Evolutionary conservation across 53 echinoderm and acorn worm species (phyloP).

Genomic region (Paelopatides confundens): DNA sequence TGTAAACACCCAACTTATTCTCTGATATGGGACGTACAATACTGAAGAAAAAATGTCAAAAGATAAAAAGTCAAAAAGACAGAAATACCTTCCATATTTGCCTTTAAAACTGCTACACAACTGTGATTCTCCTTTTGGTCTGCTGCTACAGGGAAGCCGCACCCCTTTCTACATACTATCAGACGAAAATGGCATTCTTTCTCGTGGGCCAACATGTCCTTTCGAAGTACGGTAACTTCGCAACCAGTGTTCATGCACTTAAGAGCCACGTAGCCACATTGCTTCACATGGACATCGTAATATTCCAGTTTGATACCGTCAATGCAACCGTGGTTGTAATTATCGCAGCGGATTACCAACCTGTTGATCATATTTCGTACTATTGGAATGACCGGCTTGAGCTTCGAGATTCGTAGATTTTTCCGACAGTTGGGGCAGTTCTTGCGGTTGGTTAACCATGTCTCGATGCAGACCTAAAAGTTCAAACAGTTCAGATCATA

Average conservation of each 20-base stretch:
- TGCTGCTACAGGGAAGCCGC: constrained; percentile 73
- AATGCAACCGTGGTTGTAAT: constrained; percentile 74
- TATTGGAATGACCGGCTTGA: constrained; percentile 96
- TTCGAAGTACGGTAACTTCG: constrained; percentile 67
- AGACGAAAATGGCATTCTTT: constrained; percentile 77
- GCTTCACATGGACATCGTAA: constrained; percentile 72
- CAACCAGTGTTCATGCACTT: constrained; percentile 91
- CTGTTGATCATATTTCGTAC: constrained; percentile 97
- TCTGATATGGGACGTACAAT: no score
- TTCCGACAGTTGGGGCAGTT: constrained; percentile 94
- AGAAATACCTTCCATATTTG: constrained; percentile 72
- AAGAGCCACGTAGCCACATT: constrained; percentile 77
- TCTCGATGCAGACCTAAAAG: constrained; percentile 80
- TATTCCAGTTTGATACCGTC: constrained; percentile 77
- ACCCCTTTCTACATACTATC: constrained; percentile 87
- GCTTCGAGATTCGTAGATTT: constrained; percentile 67
- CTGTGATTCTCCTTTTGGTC: constrained; percentile 69
- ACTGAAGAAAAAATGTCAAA: no score
- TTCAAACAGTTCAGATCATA: background rate
- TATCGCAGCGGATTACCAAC: constrained; percentile 81
- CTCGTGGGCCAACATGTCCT: constrained; percentile 82
- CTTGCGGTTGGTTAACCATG: constrained; percentile 86
- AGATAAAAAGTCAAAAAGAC: background rate
- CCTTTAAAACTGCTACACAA: constrained; percentile 81
- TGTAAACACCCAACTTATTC: no score